Conservation (phyloP, 2,797 vertebrate species). For the Hipposideros larvatus region DNA sequence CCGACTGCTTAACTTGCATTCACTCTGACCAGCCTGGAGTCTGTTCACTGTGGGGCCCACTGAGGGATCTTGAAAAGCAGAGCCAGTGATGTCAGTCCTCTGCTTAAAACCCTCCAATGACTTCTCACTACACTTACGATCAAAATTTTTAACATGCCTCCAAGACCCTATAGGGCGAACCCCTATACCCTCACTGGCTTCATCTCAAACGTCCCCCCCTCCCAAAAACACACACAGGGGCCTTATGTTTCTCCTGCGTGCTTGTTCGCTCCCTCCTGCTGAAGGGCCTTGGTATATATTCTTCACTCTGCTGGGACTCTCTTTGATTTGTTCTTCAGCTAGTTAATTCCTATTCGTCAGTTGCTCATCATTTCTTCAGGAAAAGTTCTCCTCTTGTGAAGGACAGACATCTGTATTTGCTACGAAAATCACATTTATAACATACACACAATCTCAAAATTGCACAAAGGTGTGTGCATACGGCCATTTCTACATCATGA, state of each 20-base stretch:
- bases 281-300: background rate
- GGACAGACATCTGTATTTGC: background rate
- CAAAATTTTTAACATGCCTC: background rate
- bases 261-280: background rate
- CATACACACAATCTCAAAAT: background rate
- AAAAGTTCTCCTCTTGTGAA: background rate
- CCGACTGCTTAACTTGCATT: background rate
- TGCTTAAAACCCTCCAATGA: background rate
- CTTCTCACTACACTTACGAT: background rate
- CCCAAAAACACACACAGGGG: fast-evolving
- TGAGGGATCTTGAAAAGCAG: background rate
- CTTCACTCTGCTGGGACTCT: background rate
- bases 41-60: background rate
- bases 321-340: background rate
- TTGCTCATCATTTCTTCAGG: background rate
- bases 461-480: background rate
- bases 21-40: background rate
- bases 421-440: background rate
- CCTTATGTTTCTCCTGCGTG: background rate
- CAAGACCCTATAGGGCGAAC: background rate
- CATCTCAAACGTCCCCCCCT: background rate
- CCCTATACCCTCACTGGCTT: background rate
- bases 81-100: background rate
- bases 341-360: background rate
- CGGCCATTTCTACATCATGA: background rate